Conservation (phyloP, 1,140 invertebrate species). For the Cyclina sinensis region DNA sequence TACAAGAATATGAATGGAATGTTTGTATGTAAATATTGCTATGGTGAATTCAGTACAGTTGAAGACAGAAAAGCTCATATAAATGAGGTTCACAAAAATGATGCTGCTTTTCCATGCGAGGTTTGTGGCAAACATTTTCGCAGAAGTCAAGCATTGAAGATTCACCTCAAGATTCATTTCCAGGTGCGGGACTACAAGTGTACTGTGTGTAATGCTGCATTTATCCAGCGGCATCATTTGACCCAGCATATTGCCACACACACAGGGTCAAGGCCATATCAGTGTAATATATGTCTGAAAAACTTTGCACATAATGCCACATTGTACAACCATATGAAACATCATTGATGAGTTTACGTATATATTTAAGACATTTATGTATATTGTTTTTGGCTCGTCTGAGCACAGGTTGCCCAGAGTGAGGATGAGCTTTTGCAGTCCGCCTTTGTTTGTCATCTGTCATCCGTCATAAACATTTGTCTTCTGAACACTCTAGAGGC, state of each 20-base stretch:
- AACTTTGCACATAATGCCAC: conserved; percentile 89
- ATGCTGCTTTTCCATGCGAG: conserved; percentile 19
- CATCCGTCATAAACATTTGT: no score
- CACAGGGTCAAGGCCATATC: conserved; percentile 78
- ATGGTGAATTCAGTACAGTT: not conserved
- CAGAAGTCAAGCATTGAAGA: conserved; percentile 40
- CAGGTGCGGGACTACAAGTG: conserved; percentile 89
- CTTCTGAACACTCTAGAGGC: no score
- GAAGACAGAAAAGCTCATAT: not conserved
- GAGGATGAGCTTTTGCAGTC: no score
- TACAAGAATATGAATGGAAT: not conserved
- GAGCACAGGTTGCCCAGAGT: no score
- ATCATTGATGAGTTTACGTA: conserved; percentile 41
- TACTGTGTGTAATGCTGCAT: conserved; percentile 51
- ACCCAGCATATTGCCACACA: conserved; percentile 72
- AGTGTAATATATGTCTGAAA: conserved; percentile 93
- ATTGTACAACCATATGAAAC: conserved; percentile 70
- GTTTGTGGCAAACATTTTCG: conserved; percentile 57
- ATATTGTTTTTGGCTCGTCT: no score
- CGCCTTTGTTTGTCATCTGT: no score
- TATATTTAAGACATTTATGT: no score
- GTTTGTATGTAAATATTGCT: conserved; percentile 40
- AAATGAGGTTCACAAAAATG: not conserved
- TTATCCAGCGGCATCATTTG: conserved; percentile 61
- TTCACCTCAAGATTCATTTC: conserved; percentile 53